These are phyloP conservation scores for Hyppa rectilinea DNA, from an alignment of 2,888 invertebrate species.

Conservation along the genomic window DNA sequence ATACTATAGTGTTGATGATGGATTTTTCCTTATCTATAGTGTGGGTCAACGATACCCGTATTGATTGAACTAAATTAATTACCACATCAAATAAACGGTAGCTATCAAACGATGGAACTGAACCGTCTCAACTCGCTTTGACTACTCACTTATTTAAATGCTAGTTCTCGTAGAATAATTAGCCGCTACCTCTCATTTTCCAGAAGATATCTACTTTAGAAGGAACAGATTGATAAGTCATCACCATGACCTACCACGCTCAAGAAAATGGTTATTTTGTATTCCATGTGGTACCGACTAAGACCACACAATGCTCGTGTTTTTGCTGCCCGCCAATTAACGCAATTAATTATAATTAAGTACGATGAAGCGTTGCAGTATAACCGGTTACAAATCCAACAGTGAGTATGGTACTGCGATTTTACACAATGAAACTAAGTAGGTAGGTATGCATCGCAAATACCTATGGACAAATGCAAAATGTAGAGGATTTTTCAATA, in stretches of 20 bases:
- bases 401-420: constrained; percentile 11
- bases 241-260: background rate
- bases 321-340: constrained; percentile 40
- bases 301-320: constrained; percentile 35
- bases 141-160: background rate
- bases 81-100: constrained; percentile 9
- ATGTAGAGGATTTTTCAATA: background rate
- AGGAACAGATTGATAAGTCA: background rate
- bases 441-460: constrained; percentile 5
- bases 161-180: background rate
- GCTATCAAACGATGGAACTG: background rate
- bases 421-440: constrained; percentile 24
- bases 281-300: background rate
- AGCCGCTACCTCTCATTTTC: background rate
- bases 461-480: background rate
- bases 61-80: constrained; percentile 40
- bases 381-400: constrained; percentile 27
- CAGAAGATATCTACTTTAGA: background rate
- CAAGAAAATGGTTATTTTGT: background rate
- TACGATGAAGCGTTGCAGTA: constrained; percentile 14
- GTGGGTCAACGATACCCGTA: constrained; percentile 17
- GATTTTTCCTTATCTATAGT: background rate
- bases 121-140: constrained; percentile 1
- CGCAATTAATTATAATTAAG: constrained; percentile 36
- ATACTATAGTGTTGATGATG: background rate